Base-by-base conservation (phyloP, 1,140 invertebrate species). In the Lerema accius region DNA sequence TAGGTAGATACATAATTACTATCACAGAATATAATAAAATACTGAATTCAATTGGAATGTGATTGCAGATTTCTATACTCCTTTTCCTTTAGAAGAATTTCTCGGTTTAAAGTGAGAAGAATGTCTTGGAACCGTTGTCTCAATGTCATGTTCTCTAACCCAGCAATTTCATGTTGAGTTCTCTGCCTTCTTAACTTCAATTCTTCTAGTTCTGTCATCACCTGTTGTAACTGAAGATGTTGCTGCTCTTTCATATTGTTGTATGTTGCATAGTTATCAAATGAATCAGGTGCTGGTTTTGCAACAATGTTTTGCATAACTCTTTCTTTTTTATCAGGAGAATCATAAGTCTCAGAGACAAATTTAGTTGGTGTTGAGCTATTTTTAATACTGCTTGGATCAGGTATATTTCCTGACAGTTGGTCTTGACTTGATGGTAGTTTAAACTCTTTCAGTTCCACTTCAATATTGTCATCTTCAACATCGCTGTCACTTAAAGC, bases 121-220 rank as follows among this genome's bases (percentile, higher is more conserved):
- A 95, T 95, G 65, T 95, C 94, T 83, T 97, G 95, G 79, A 98
- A 96, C 40, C 96, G 88, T 86, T 97, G 95, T 45, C 95, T 93
- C 0, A 98, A 81, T 15, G 96, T 95, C 60, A 95, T 85, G 84
- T 98, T 98, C 81, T 98, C 97, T 78, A 98, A 96, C 37, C 94
- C 95, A 3, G 94, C 93, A 74, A 98, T 95, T 85, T 98, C 96
- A 42, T 94, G 91, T 78, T 97, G 96, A 76, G 97, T 96, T 69
- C 95, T 94, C 42, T 94, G 92, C 65, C 95, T 92, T 43, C 95
- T 93, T 42, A 94, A 92, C 71, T 94, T 94, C n/a, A 98, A 85
- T 65, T 96, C 95, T 23, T 93, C 92, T 14, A 97, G 84, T 84
- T 97, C 95, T 10, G 92, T 81, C 17, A 51, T 49, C 4, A 74